Base-by-base conservation (phyloP, 1,140 invertebrate species). In the Sweltsa coloradensis region DNA sequence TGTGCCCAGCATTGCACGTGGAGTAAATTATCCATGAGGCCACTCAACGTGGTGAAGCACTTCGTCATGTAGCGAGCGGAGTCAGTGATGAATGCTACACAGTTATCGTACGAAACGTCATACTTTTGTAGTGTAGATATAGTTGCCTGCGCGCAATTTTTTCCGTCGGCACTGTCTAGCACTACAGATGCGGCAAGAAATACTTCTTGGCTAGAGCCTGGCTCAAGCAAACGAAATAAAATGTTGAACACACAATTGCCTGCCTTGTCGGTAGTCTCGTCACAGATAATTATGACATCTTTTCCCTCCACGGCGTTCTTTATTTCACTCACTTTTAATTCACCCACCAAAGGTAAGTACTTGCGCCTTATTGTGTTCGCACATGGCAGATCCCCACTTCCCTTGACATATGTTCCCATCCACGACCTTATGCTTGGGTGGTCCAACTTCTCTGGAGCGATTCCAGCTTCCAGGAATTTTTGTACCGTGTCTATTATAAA, bases 1-100 rank as follows among this genome's bases (percentile, higher is more conserved):
- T 37, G 36, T 19, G 36, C 36, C 36, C 36, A 37, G 36, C 36
- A 37, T 22, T 37, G 36, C 36, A 37, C 36, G 23, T 37, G 36
- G 18, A 5, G 5, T 16, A 37, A 37, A 37, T 37, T 37, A 22
- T 37, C 36, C 18, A 16, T 22, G 16, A 37, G 23, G 18, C 36
- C 36, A 19, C 23, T 22, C 18, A 37, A 22, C 18, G 36, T 37
- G 16, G 18, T 37, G 36, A 22, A 16, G 23, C 36, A 37, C 23
- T 37, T 37, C 5, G 36, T 37, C 36, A 37, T 11, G 36, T 37
- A 37, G 7, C 36, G 18, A 22, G 36, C 36, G 23, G 36, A 37
- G 36, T 37, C 36, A 37, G 36, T 5, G 18, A 37, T 22, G 23
- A 37, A 37, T 37, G 36, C 36, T 37, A 22, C 18, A 19, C 18